phyloP scores from a whole-genome alignment of 1,140 invertebrate species.

The Spodoptera frugiperda region DNA sequence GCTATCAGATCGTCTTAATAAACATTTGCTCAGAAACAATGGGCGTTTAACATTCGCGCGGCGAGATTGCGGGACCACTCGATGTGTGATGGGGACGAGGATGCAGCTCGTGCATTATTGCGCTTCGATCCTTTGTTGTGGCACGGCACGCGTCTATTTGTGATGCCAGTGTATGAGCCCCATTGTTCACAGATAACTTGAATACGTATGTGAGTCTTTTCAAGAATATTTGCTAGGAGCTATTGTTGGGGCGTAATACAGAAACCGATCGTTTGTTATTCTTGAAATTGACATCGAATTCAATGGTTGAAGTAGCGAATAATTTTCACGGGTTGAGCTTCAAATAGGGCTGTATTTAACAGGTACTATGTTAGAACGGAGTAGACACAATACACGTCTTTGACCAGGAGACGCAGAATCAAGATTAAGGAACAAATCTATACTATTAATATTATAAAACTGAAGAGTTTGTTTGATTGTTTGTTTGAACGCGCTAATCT shows the following conservation, averaged over 20 bases:
- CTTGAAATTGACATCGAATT: neutral
- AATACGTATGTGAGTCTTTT: constrained; percentile 36
- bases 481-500: no score
- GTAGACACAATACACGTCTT: no score
- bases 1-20: constrained; percentile 85
- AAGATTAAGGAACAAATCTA: no score
- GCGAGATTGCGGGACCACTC: constrained; percentile 50
- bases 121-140: constrained; percentile 53
- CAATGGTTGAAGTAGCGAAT: no score
- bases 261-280: constrained; percentile 6
- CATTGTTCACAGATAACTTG: constrained; percentile 46
- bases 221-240: constrained; percentile 12
- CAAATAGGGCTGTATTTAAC: no score
- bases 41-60: constrained; percentile 73
- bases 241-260: constrained; percentile 13
- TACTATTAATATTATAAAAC: no score
- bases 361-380: no score
- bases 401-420: neutral
- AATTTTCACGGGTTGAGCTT: no score
- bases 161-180: constrained; percentile 24
- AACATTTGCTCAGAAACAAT: constrained; percentile 82
- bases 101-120: constrained; percentile 56
- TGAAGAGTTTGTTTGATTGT: no score
- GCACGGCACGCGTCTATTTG: constrained; percentile 22
- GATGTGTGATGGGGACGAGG: constrained; percentile 67